Conservation (phyloP, 2,888 invertebrate species). For the Athrips mouffetella region DNA sequence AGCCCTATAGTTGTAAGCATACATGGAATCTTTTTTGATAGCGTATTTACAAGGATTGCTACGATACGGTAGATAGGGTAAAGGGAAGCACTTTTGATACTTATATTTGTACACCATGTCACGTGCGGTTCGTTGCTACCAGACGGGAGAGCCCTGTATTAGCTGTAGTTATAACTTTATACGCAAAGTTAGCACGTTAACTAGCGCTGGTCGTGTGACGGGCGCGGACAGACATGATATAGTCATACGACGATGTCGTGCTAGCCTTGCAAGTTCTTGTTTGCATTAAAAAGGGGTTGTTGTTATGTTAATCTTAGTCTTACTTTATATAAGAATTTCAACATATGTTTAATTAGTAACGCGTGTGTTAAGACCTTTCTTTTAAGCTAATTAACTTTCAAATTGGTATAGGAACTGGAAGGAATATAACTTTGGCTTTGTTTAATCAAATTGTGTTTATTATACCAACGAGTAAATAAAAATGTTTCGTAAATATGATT, state of each 20-base stretch:
- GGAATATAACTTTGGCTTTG: slow-evolving; percentile 67
- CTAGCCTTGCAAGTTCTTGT: slow-evolving; percentile 39
- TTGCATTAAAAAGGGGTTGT: slow-evolving; percentile 64
- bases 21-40: no score
- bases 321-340: slow-evolving; percentile 66
- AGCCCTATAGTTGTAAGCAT: no score
- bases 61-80: slow-evolving; percentile 19
- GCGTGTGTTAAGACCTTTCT: slow-evolving; percentile 64
- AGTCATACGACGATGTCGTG: slow-evolving; percentile 20
- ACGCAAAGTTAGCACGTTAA: slow-evolving; percentile 14
- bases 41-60: slow-evolving; percentile 22
- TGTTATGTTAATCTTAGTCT: slow-evolving; percentile 72
- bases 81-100: slow-evolving; percentile 47
- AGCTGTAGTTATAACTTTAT: slow-evolving; percentile 22
- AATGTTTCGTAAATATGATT: slow-evolving; percentile 75
- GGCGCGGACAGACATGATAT: slow-evolving; percentile 8
- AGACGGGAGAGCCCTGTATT: slow-evolving; percentile 23
- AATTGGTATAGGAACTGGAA: slow-evolving; percentile 62
- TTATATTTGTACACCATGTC: slow-evolving; percentile 38
- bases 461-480: slow-evolving; percentile 76
- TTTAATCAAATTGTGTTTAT: slow-evolving; percentile 74
- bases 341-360: slow-evolving; percentile 60
- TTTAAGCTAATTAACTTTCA: slow-evolving; percentile 65
- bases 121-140: slow-evolving; percentile 16
- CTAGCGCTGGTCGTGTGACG: slow-evolving; percentile 18